A percentile compares a stretch with the other conserved stretches of the same genome.
Conservation (phyloP, 2,888 invertebrate genomes). For the Reticulitermes lucifugus region DNA sequence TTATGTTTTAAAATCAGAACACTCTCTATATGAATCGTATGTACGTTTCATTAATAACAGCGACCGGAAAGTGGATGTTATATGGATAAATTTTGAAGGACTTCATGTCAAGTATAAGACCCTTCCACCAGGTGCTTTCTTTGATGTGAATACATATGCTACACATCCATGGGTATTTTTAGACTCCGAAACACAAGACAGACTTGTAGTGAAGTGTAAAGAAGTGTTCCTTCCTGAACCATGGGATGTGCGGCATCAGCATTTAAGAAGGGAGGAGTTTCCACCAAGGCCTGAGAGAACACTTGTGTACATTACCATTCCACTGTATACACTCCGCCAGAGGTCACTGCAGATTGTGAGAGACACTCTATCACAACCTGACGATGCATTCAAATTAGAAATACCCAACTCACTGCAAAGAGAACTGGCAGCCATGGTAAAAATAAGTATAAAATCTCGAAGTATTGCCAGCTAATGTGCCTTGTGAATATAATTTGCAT, state of each 20-base stretch:
- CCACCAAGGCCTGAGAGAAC: conserved; percentile 29
- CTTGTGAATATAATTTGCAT: too few relatives aligned
- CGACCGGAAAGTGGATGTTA: conserved; percentile 69
- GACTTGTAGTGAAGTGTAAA: conserved; percentile 70
- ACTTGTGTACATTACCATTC: conserved; percentile 68
- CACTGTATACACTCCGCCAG: conserved; percentile 66
- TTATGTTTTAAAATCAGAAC: conserved; percentile 54
- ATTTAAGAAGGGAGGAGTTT: not conserved
- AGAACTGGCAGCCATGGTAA: conserved; percentile 58
- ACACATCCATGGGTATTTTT: conserved; percentile 89
- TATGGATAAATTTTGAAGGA: conserved; percentile 85
- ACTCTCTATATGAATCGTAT: conserved; percentile 63
- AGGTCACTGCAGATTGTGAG: conserved; percentile 66
- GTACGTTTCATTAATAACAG: conserved; percentile 74
- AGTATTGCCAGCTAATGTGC: not conserved
- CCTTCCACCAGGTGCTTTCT: conserved; percentile 67
- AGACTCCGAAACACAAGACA: conserved; percentile 76
- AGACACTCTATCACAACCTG: conserved; percentile 59
- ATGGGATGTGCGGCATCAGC: conserved; percentile 40
- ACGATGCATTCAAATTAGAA: conserved; percentile 61
- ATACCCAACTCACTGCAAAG: conserved; percentile 61
- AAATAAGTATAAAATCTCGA: conserved; percentile 9
- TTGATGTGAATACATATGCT: conserved; percentile 80
- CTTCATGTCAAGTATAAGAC: conserved; percentile 70
- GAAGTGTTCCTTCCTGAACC: conserved; percentile 64